Evolutionary conservation across 2,113 vertebrate genomes (phyloP), one percentile per base, ranked within the genome.

Genomic region (Paradisaea rubra): DNA sequence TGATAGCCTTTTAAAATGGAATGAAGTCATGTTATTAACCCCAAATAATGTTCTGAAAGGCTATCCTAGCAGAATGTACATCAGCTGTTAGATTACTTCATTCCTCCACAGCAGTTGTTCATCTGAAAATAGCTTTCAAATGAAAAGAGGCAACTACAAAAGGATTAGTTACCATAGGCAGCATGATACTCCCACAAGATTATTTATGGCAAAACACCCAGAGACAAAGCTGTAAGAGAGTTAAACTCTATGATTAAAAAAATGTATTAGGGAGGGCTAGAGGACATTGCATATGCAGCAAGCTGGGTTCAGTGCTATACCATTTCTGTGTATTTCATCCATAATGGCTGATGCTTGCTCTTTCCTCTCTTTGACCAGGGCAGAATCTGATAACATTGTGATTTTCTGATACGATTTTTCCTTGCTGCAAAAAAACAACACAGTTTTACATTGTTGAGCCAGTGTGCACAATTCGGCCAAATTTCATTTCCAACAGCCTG

Each of bases 331-430:
- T 96, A 99, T 97, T 97, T 99, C 99, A 97, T 98, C 98, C 97
- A 99, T 98, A 98, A 99, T 99, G 93, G 98, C 99, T 54, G 98
- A 98, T 28, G 98, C 99, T 98, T 99, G 98, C 90, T 99, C 97
- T 96, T 98, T 99, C 97, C 98, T 98, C 97, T 99, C 98, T 93
- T 98, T 98, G 98, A 98, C 98, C 98, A 98, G 98, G 95, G 97
- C 94, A 74, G 95, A 98, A 77, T 99, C 98, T 59, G 99, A 99
- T 97, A 99, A 98, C 98, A 98, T 98, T 95, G 86, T 95, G 80
- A 95, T 96, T 95, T 89, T 68, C 95, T 95, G 93, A 33, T 74
- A 92, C 4, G 77, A 54, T 66, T 92, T 96, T 96, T 94, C 89
- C 86, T 96, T 79, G 93, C 97, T 98, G 97, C 90, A 96, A 94